Conservation (phyloP, 2,797 vertebrate species). For the Pempheris klunzingeri region DNA sequence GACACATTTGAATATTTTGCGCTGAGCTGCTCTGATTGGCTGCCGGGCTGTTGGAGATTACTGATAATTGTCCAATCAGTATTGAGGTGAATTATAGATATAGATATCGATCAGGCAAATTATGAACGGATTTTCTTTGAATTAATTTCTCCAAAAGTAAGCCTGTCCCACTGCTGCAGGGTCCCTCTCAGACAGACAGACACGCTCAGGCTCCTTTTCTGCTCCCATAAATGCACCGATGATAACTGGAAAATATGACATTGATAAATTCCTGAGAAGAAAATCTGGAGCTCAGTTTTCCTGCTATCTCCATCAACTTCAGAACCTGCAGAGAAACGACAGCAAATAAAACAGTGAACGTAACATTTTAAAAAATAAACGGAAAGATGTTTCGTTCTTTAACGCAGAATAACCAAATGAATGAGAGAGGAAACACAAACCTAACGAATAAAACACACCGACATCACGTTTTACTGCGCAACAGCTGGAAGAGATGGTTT, state of each 20-base stretch:
- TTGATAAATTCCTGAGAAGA: not conserved
- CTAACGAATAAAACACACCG: not conserved
- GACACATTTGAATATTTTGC: no score
- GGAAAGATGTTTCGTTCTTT: not conserved
- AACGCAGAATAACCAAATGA: not conserved
- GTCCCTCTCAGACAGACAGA: no score
- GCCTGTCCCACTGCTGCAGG: not conserved
- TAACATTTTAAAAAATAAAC: no score
- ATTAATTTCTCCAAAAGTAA: not conserved
- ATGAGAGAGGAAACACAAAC: not conserved
- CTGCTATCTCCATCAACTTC: not conserved
- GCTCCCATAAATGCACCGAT: not conserved
- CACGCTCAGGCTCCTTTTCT: not conserved
- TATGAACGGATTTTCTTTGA: no score
- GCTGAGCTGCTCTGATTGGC: slow-evolving; percentile 10
- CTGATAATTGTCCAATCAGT: not conserved
- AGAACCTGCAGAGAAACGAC: not conserved
- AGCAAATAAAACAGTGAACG: not conserved
- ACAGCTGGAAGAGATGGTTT: no score
- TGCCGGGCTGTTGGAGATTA: rapidly evolving
- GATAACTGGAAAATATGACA: not conserved
- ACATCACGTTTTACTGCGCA: not conserved
- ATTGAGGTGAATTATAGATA: not conserved
- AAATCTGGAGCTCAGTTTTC: not conserved
- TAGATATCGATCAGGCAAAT: not conserved